Percentiles rank a stretch among this genome's conserved stretches.
phyloP scores from a whole-genome alignment of 2,797 vertebrate species.

The Anomalospiza imberbis region DNA sequence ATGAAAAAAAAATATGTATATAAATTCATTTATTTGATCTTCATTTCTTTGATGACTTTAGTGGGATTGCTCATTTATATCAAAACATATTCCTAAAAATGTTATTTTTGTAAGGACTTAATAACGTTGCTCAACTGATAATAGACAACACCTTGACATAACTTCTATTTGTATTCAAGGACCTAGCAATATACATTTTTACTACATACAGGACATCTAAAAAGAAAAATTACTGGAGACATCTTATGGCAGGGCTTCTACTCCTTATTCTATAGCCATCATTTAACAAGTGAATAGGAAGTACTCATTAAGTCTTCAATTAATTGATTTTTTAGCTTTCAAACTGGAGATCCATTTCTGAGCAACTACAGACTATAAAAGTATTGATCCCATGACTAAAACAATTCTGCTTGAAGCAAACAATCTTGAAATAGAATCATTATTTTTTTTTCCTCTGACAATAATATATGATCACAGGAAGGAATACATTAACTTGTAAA shows the following conservation, averaged over 20 bases:
- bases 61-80: not conserved
- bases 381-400: conserved; percentile 20
- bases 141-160: not conserved
- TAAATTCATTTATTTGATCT: not conserved
- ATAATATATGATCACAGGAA: not conserved
- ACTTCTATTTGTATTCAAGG: not conserved
- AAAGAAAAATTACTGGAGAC: conserved; percentile 14
- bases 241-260: not conserved
- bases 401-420: conserved; percentile 9
- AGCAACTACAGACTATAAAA: not conserved
- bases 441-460: not conserved
- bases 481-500: not conserved
- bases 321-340: conserved; percentile 47
- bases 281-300: not conserved
- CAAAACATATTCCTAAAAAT: not conserved
- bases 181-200: not conserved
- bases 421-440: not conserved
- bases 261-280: not conserved
- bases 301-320: conserved; percentile 18
- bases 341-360: not conserved
- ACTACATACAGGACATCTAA: not conserved
- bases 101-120: not conserved
- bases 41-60: not conserved
- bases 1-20: not conserved
- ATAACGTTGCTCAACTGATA: not conserved